Base-by-base conservation (phyloP, 2,113 vertebrate species). In the Bettongia penicillata region DNA sequence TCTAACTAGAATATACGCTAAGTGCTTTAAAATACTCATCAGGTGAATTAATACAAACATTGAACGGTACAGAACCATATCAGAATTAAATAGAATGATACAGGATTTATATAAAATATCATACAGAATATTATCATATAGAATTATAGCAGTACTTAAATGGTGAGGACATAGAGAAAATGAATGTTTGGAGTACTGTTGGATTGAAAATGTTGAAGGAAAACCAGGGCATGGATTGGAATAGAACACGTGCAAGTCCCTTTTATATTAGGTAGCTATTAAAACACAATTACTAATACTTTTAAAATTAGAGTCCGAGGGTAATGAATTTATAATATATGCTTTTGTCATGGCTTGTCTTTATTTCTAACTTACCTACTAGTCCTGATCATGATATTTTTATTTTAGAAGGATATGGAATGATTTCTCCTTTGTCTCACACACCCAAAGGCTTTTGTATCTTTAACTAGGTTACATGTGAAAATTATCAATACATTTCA, bases 311-410 rank as follows among this genome's bases (percentile, higher is more conserved):
- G 49, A 91, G 68, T 51, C 28, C 92, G 55, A 0, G 19, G 1
- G 0, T 57, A 11, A 19, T 8, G 91, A 22, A 89, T 52, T 93
- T 37, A 26, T 48, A 94, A 93, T 53, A n/a, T 43, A 22, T 10
- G 1, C 37, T 94, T 96, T 95, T 90, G 93, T 90, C 92, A 26
- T 51, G 47, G 50, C 24, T 53, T 50, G 91, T 91, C 51, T 89
- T 94, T 24, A 47, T 37, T 50, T 11, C 57, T n/a, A 91, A 52
- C 25, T 51, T 22, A 93, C 92, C 49, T 43, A 5, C 51, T 92
- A 51, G 47, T 94, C 84, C 28, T 55, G 23, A 94, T 10, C 19
- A 3, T 51, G 14, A 68, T n/a, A 77, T n/a, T 77, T 77, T 77
- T 77, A 77, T 84, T 94, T 9, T n/a, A 90, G 93, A 16, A 92